A percentile compares a stretch with the other conserved stretches of the same genome.
Evolutionary conservation across 2,888 invertebrate genomes (phyloP).

Genomic region (Willowsia nigromaculata): DNA sequence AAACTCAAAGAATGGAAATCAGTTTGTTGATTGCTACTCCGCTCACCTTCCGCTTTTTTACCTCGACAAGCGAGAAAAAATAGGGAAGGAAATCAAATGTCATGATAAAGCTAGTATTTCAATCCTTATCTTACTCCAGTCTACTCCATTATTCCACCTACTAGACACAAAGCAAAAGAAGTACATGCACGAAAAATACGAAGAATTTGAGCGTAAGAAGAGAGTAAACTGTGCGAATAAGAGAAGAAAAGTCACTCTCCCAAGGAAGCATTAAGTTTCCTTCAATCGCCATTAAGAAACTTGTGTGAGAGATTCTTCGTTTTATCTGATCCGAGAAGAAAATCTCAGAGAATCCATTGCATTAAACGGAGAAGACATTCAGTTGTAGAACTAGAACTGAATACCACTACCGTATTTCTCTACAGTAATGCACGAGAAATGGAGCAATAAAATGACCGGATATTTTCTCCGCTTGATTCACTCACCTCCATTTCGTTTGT

Average conservation of each 20-base stretch:
- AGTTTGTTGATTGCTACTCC: conserved; percentile 12
- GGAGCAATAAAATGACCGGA: conserved; percentile 67
- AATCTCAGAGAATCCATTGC: conserved; percentile 63
- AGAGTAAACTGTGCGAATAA: conserved; percentile 41
- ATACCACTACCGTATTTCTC: conserved; percentile 23
- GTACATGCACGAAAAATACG: neutral
- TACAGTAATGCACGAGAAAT: conserved; percentile 36
- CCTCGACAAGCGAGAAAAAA: conserved; percentile 58
- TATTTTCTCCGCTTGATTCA: conserved; percentile 62
- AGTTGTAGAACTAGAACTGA: neutral
- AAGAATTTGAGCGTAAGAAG: conserved; percentile 1
- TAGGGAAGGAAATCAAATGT: conserved; percentile 65
- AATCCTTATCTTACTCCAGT: conserved; percentile 68
- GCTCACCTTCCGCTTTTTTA: conserved; percentile 30
- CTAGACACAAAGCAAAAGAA: conserved; percentile 13
- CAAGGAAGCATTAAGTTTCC: conserved; percentile 64
- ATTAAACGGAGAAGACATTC: neutral
- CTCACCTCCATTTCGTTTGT: conserved; percentile 32
- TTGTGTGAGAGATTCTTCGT: conserved; percentile 30
- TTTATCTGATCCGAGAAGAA: conserved; percentile 58
- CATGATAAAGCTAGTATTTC: conserved; percentile 72
- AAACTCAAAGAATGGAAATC: conserved; percentile 12
- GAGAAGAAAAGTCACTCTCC: conserved; percentile 43
- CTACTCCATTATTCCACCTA: conserved; percentile 67
- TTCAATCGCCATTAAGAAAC: conserved; percentile 70